These are phyloP conservation scores for Antennarius maculatus DNA, from an alignment of 2,797 vertebrate species.

Conservation along the genomic window DNA sequence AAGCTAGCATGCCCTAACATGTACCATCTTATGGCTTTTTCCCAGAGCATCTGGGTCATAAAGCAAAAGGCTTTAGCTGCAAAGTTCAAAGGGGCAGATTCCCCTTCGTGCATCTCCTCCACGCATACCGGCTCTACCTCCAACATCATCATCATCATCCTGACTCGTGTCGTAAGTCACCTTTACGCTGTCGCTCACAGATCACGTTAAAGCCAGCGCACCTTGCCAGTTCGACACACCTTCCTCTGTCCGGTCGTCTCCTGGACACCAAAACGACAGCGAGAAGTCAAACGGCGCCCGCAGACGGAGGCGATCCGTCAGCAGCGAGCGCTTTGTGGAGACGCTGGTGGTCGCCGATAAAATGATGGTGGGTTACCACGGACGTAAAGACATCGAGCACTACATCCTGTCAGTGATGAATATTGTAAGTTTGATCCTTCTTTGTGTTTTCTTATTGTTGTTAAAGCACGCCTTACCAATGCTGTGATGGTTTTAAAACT, in stretches of 20 bases:
- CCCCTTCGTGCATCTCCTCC: conserved; percentile 23
- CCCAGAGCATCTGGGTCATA: conserved; percentile 79
- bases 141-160: neutral
- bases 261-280: conserved; percentile 70
- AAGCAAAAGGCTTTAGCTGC: conserved; percentile 66
- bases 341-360: conserved; percentile 98
- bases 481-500: neutral
- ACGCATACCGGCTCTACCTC: conserved; percentile 28
- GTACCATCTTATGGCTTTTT: conserved; percentile 71
- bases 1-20: conserved; percentile 73
- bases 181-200: conserved; percentile 75
- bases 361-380: conserved; percentile 99
- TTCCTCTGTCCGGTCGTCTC: conserved; percentile 56
- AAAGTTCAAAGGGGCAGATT: conserved; percentile 70
- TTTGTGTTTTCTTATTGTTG: conserved; percentile 45
- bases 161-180: neutral
- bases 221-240: conserved; percentile 80
- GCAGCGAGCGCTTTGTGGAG: conserved; percentile 97
- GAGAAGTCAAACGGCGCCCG: conserved; percentile 60
- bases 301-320: conserved; percentile 91
- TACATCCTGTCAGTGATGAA: conserved; percentile 99
- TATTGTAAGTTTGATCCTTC: conserved; percentile 99
- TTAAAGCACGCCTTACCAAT: neutral
- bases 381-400: conserved; percentile 98
- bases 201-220: conserved; percentile 80